Percentiles rank a stretch among this genome's conserved stretches.
Evolutionary conservation across 2,888 invertebrate genomes (phyloP).

Genomic region (Meloe dianella): DNA sequence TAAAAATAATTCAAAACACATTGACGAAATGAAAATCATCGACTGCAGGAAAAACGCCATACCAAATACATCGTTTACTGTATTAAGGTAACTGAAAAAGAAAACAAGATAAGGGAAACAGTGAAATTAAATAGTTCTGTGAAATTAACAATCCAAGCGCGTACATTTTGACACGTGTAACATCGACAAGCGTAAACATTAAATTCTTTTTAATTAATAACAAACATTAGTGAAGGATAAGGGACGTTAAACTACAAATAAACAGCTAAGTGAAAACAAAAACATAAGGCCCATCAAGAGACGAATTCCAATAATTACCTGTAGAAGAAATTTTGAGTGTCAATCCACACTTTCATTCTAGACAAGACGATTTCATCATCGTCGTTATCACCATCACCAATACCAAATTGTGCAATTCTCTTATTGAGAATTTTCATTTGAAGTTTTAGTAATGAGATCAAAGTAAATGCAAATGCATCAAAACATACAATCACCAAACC

Average conservation of each 20-base stretch:
- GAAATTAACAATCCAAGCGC: too few species aligned
- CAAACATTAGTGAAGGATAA: too few species aligned
- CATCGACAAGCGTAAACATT: too few species aligned
- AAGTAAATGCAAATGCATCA: background rate
- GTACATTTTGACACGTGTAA: too few species aligned
- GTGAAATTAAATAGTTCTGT: too few species aligned
- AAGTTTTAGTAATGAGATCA: background rate
- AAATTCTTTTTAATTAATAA: too few species aligned
- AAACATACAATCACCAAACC: background rate
- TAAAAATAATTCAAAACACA: background rate
- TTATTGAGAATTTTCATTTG: background rate
- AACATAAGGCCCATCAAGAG: too few species aligned
- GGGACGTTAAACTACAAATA: too few species aligned
- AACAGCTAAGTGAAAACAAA: too few species aligned
- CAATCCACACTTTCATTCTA: background rate
- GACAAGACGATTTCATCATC: background rate
- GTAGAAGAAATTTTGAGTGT: background rate
- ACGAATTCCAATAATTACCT: background rate
- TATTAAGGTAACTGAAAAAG: background rate
- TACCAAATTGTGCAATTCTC: background rate
- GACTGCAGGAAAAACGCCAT: background rate
- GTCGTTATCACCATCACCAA: background rate
- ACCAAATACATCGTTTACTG: background rate
- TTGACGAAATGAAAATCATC: background rate
- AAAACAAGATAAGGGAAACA: background rate